These are phyloP conservation scores for Muscina levida DNA, from an alignment of 2,888 invertebrate genomes.

Conservation along the genomic window DNA sequence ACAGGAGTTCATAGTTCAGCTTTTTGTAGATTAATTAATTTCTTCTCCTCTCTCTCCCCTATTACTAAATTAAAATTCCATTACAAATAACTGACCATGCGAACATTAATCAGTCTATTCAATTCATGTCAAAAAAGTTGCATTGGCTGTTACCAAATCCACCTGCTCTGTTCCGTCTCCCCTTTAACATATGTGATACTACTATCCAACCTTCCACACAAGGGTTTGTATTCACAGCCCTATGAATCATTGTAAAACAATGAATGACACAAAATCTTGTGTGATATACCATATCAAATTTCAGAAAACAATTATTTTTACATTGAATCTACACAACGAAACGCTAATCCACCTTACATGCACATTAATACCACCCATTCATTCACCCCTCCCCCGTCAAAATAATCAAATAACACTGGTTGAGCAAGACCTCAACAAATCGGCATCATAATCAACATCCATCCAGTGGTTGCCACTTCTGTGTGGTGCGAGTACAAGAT, in stretches of 20 bases:
- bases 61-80: conserved; percentile 40
- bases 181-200: conserved; percentile 7
- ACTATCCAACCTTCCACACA: not conserved
- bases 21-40: no score
- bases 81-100: conserved; percentile 42
- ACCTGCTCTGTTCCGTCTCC: conserved; percentile 57
- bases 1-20: no score
- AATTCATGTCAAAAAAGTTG: no score
- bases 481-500: no score
- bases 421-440: conserved; percentile 70
- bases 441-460: conserved; percentile 67
- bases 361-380: conserved; percentile 80
- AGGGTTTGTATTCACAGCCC: not conserved
- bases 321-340: conserved; percentile 71
- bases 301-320: conserved; percentile 78
- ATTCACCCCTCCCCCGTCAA: conserved; percentile 71
- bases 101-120: conserved; percentile 45
- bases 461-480: conserved; percentile 48
- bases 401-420: conserved; percentile 63
- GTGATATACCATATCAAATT: conserved; percentile 73
- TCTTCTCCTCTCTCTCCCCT: no score
- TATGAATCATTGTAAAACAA: no score
- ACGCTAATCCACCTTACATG: conserved; percentile 78
- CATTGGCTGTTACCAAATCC: no score
- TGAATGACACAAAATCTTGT: no score